Percentiles rank a stretch among this genome's conserved stretches.
Evolutionary conservation across 2,113 vertebrate genomes (phyloP).

Genomic region (Scopus umbretta): DNA sequence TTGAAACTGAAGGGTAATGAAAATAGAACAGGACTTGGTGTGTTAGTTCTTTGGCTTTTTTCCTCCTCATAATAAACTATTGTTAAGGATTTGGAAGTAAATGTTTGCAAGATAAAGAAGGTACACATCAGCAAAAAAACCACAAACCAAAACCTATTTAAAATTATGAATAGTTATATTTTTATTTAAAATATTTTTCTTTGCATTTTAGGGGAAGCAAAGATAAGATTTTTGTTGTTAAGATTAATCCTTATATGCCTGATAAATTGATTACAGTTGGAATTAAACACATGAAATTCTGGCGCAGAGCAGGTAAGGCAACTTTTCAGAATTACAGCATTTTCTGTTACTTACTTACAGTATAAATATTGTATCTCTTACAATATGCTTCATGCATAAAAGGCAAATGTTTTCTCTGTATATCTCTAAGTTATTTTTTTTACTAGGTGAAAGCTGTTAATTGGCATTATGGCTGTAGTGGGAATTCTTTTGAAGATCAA

Average conservation of each 20-base stretch:
- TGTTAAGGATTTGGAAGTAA: neutral
- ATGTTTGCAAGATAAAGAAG: neutral
- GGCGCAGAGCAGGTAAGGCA: conserved; percentile 92
- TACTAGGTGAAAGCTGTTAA: too few species aligned
- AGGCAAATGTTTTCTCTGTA: neutral
- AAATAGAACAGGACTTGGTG: neutral
- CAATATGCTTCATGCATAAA: neutral
- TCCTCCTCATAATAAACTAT: neutral
- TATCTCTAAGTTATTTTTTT: neutral
- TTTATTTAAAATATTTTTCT: neutral
- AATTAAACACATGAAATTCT: conserved; percentile 97
- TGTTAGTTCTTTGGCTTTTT: neutral
- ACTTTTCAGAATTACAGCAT: neutral
- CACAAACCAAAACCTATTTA: fast-evolving
- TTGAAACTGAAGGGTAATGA: neutral
- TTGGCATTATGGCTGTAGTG: neutral
- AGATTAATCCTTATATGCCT: conserved; percentile 93
- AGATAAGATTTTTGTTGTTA: conserved; percentile 98
- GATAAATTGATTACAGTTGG: conserved; percentile 97
- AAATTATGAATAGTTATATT: neutral
- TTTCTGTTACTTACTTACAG: neutral
- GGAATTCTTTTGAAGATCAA: neutral
- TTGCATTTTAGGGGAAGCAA: conserved; percentile 90
- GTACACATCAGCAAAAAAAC: neutral
- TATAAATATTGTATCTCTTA: neutral